Evolutionary conservation across 2,113 vertebrate genomes (phyloP).

Genomic region (Calcarius ornatus): DNA sequence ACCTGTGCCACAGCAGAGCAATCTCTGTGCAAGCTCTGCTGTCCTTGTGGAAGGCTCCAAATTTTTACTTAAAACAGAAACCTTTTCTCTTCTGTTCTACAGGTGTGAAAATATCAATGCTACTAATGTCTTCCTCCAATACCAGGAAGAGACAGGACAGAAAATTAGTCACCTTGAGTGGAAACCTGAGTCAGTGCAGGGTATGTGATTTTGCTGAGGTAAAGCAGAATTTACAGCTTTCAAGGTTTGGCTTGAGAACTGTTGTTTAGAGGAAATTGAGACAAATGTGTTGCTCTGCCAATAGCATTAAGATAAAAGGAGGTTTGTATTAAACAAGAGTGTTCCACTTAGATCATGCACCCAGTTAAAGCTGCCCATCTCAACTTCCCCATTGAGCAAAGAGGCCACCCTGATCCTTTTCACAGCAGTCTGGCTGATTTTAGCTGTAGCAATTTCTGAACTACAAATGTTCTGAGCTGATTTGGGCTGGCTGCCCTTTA

Average conservation of each 20-base stretch:
- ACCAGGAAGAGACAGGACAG: not conserved
- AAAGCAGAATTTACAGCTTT: slow-evolving; percentile 16
- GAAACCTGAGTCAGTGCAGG: not conserved
- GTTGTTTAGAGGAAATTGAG: slow-evolving; percentile 40
- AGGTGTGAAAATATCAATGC: not conserved
- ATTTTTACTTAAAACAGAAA: not conserved
- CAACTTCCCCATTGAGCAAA: not conserved
- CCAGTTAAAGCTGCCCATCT: not conserved
- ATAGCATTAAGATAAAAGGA: slow-evolving; percentile 31
- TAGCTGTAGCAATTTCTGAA: not conserved
- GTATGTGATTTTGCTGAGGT: not conserved
- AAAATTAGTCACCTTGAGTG: not conserved
- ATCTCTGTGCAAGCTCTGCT: not conserved
- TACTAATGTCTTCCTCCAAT: not conserved
- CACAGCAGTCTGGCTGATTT: not conserved
- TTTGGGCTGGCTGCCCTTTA: not conserved
- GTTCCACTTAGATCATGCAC: slow-evolving; percentile 10
- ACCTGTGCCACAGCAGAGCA: not conserved
- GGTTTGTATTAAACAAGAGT: slow-evolving; percentile 25
- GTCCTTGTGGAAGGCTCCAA: not conserved
- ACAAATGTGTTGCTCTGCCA: slow-evolving; percentile 45
- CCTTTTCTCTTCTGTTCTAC: not conserved
- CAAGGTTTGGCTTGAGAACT: not conserved
- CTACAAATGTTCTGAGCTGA: not conserved
- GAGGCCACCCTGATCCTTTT: not conserved